Conservation (phyloP, 2,888 invertebrate genomes). For the Dryomyza anilis region DNA sequence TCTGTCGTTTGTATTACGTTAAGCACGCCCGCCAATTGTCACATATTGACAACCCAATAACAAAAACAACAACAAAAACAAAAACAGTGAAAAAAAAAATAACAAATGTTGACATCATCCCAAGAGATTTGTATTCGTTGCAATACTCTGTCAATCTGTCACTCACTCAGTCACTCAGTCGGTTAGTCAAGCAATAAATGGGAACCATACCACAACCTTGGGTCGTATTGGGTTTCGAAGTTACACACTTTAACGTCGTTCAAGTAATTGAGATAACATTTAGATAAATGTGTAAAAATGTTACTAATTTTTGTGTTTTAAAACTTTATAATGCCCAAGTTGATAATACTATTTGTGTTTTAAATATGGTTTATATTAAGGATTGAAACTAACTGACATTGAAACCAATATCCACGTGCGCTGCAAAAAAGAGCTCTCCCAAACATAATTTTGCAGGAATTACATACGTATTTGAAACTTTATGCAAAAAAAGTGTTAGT, state of each 20-base stretch:
- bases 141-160: background rate
- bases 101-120: constrained; percentile 25
- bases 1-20: background rate
- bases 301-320: too few species aligned
- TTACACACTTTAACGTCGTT: background rate
- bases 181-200: background rate
- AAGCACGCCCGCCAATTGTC: constrained; percentile 12
- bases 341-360: too few species aligned
- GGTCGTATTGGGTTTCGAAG: too few species aligned
- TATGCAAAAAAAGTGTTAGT: too few species aligned
- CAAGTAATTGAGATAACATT: background rate
- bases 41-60: constrained; percentile 3
- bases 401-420: too few species aligned
- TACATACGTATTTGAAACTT: too few species aligned
- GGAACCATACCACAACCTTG: too few species aligned
- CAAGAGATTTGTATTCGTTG: constrained; percentile 11
- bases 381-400: too few species aligned
- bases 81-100: background rate
- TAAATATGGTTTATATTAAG: too few species aligned
- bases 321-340: too few species aligned
- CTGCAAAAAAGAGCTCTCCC: too few species aligned
- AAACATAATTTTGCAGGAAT: too few species aligned
- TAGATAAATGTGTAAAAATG: background rate
- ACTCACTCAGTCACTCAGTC: background rate
- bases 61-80: background rate